These are phyloP conservation scores for Muscicapa striata DNA, from an alignment of 2,797 vertebrate genomes.

Conservation along the genomic window DNA sequence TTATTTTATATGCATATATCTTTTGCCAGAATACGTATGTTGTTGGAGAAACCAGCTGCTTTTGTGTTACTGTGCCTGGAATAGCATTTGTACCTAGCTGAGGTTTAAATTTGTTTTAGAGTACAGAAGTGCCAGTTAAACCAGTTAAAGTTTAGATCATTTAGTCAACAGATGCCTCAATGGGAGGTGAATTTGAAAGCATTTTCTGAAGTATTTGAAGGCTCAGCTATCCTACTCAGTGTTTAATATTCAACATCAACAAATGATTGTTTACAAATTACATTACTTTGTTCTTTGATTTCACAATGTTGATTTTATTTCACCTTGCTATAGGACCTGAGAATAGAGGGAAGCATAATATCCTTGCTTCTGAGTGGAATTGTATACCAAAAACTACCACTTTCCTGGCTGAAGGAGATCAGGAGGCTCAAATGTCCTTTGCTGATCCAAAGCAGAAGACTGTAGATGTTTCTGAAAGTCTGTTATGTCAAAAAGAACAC, in stretches of 20 bases:
- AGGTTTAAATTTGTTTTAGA: background rate
- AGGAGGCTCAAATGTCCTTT: slow-evolving; percentile 83
- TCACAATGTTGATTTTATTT: slow-evolving; percentile 23
- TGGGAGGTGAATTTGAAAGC: background rate
- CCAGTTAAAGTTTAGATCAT: background rate
- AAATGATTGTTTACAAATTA: background rate
- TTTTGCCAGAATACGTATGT: background rate
- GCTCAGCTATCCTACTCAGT: background rate
- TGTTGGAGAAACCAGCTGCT: background rate
- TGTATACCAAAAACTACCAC: slow-evolving; percentile 88
- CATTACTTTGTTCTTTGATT: background rate
- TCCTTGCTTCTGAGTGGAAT: slow-evolving; percentile 89
- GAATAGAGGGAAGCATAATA: slow-evolving; percentile 85
- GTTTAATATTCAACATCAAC: background rate
- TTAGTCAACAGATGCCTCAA: background rate
- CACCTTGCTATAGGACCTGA: slow-evolving; percentile 79
- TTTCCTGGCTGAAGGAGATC: slow-evolving; percentile 84
- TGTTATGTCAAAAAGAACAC: slow-evolving; percentile 85
- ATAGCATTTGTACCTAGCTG: background rate
- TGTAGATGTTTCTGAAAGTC: slow-evolving; percentile 80
- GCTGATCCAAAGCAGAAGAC: slow-evolving; percentile 86
- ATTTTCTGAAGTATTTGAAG: background rate
- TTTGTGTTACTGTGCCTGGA: background rate
- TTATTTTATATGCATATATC: background rate
- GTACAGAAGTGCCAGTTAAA: background rate